Percentiles rank a stretch among this genome's conserved stretches.
Conservation (phyloP, 2,113 vertebrate genomes). For the Dasyprocta punctata region DNA sequence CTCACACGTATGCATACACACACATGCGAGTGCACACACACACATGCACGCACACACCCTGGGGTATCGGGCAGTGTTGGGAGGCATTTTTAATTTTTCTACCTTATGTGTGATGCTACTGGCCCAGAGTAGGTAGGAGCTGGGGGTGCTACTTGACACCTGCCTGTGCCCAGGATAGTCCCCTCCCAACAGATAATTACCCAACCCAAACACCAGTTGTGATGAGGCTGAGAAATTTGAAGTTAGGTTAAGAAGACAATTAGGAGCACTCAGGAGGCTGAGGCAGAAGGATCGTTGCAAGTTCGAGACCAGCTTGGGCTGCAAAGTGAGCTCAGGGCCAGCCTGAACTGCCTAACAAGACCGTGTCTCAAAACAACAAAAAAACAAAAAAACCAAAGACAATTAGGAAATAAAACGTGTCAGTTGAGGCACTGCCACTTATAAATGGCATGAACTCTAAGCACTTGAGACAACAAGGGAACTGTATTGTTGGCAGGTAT, state of each 20-base stretch:
- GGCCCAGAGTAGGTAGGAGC: not conserved
- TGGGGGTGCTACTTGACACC: rapidly evolving
- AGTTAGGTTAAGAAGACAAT: not conserved
- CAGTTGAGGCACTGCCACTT: not conserved
- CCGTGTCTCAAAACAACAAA: too few species aligned
- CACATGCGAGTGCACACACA: too few species aligned
- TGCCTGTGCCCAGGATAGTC: too few species aligned
- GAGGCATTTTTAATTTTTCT: not conserved
- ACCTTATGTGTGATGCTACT: rapidly evolving
- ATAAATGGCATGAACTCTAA: not conserved
- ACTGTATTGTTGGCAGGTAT: not conserved
- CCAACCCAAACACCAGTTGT: not conserved
- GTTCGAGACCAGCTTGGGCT: too few species aligned
- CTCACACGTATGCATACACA: rapidly evolving
- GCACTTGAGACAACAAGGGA: not conserved
- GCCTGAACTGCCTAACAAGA: too few species aligned
- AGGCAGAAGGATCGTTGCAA: too few species aligned
- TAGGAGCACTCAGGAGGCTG: too few species aligned
- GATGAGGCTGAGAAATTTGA: not conserved
- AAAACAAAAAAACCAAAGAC: not conserved
- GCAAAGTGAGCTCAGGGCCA: too few species aligned
- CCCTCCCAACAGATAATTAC: not conserved
- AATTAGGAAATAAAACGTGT: not conserved
- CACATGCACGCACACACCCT: rapidly evolving
- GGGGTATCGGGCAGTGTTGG: not conserved